Conservation (phyloP, 2,113 vertebrate species). For the Scomber japonicus region DNA sequence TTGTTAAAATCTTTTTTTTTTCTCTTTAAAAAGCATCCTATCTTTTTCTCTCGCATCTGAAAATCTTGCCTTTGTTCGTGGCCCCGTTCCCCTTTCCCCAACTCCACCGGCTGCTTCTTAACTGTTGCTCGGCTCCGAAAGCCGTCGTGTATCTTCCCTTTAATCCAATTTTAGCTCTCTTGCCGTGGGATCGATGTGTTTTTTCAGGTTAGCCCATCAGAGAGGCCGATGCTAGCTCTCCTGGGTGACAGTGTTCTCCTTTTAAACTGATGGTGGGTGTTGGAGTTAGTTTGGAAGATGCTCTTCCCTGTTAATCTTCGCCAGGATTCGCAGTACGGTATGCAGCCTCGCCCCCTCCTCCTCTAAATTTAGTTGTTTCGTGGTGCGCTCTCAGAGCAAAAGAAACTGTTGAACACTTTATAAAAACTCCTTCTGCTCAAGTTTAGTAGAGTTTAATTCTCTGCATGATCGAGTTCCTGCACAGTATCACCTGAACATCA, state of each 20-base stretch:
- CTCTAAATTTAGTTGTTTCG: constrained; percentile 27
- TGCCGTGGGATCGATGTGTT: not conserved
- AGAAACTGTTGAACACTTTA: too few relatives aligned
- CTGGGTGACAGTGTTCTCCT: constrained; percentile 17
- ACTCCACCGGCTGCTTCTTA: not conserved
- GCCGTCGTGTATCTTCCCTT: not conserved
- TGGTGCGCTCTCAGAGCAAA: constrained; percentile 21
- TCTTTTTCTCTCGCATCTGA: constrained; percentile 4
- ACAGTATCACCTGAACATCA: not conserved
- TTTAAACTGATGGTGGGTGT: constrained; percentile 19
- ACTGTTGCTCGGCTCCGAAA: not conserved
- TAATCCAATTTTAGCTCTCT: not conserved
- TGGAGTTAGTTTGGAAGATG: constrained; percentile 30
- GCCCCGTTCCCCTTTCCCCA: too few relatives aligned
- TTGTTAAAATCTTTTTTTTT: constrained; percentile 33
- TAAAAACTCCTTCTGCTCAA: too few relatives aligned
- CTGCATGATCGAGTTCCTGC: not conserved
- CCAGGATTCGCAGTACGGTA: constrained; percentile 13
- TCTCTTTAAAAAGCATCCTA: constrained; percentile 1
- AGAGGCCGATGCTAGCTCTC: not conserved
- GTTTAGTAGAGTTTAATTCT: not conserved
- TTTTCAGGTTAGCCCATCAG: not conserved
- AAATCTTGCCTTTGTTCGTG: constrained; percentile 27
- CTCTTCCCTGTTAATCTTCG: constrained; percentile 1
- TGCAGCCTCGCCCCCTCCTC: constrained; percentile 28